A percentile compares a stretch with the other conserved stretches of the same genome.
phyloP scores from a whole-genome alignment of 2,113 vertebrate genomes.

The Megaleporinus macrocephalus region DNA sequence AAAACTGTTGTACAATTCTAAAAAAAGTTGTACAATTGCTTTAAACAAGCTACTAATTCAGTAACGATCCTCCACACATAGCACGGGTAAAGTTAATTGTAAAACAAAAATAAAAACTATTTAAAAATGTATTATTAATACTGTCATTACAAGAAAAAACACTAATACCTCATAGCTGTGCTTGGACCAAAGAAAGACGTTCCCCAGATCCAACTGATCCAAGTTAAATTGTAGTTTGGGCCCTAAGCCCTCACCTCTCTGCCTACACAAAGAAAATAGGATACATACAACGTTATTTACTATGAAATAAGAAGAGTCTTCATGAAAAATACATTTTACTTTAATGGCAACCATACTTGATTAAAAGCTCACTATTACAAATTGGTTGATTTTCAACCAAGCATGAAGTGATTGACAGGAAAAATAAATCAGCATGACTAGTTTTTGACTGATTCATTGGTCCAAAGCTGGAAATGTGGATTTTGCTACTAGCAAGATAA shows the following conservation, averaged over 20 bases:
- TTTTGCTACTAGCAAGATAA: slow-evolving; percentile 1
- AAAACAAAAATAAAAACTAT: too few relatives aligned
- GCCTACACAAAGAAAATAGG: slow-evolving; percentile 71
- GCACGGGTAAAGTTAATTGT: too few relatives aligned
- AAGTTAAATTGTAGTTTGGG: slow-evolving; percentile 80
- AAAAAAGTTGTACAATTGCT: too few relatives aligned
- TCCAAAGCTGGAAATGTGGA: neutral
- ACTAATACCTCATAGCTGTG: slow-evolving; percentile 80
- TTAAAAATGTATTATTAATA: neutral
- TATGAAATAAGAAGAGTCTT: neutral
- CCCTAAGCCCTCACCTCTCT: slow-evolving; percentile 81
- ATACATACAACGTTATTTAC: slow-evolving; percentile 21
- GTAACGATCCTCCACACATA: too few relatives aligned
- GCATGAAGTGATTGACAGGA: neutral
- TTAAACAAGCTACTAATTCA: too few relatives aligned
- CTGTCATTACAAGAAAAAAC: neutral
- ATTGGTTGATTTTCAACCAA: neutral
- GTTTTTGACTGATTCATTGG: neutral
- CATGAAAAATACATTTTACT: neutral
- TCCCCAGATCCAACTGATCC: slow-evolving; percentile 76
- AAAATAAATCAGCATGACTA: neutral
- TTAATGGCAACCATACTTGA: neutral
- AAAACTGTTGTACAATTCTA: too few relatives aligned
- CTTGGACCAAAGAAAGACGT: slow-evolving; percentile 75
- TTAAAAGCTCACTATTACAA: neutral